phyloP scores from a whole-genome alignment of 2,113 vertebrate species.

The Carassius auratus region DNA sequence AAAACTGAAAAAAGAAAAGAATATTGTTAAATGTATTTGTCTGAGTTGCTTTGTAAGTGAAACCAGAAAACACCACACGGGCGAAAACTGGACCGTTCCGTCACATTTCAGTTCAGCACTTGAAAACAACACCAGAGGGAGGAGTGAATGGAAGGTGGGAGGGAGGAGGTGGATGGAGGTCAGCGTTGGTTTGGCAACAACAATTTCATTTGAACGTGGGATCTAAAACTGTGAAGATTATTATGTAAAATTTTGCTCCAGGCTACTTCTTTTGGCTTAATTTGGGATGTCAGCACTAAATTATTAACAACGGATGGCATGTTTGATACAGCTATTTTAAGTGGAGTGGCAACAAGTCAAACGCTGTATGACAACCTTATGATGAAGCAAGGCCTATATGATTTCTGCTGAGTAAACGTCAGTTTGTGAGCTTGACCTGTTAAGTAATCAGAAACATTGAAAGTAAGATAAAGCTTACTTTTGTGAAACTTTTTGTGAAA shows the following conservation, averaged over 20 bases:
- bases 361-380: constrained; percentile 57
- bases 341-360: constrained; percentile 30
- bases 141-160: not conserved
- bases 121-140: constrained; percentile 4
- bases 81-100: constrained; percentile 30
- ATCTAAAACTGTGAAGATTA: constrained; percentile 10
- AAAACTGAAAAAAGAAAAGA: not conserved
- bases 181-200: not conserved
- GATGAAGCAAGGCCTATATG: constrained; percentile 56
- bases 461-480: not conserved
- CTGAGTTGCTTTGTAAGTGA: not conserved
- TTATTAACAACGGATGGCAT: constrained; percentile 45
- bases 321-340: constrained; percentile 5
- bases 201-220: constrained; percentile 47
- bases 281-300: constrained; percentile 44
- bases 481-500: not conserved
- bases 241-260: constrained; percentile 26
- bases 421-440: not conserved
- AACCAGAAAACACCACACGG: not conserved
- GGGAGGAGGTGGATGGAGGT: constrained; percentile 7
- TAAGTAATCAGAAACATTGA: constrained; percentile 10
- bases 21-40: not conserved
- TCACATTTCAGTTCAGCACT: not conserved
- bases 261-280: constrained; percentile 32
- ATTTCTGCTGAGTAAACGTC: not conserved